phyloP scores from a whole-genome alignment of 2,888 invertebrate genomes.

The Lumbricus terrestris region DNA sequence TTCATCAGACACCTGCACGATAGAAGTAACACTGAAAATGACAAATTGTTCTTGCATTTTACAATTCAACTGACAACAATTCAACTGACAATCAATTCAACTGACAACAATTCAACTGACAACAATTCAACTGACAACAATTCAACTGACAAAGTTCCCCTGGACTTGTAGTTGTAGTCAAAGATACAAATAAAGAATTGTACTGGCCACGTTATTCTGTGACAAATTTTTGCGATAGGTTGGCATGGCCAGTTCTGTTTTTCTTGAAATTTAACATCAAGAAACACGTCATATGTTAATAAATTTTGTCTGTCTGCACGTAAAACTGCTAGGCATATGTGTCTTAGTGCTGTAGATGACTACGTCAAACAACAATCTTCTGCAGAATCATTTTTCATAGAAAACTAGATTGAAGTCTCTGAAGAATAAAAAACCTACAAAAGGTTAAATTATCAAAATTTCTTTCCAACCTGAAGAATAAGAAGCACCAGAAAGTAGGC shows the following conservation, averaged over 20 bases:
- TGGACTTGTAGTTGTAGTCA: background rate
- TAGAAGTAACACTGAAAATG: too few relatives aligned
- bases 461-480: slow-evolving; percentile 75
- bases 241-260: too few relatives aligned
- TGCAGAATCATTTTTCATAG: background rate
- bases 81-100: too few relatives aligned
- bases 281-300: background rate
- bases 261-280: background rate
- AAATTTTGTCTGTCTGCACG: background rate
- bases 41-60: background rate
- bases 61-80: too few relatives aligned
- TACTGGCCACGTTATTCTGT: background rate
- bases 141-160: too few relatives aligned
- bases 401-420: background rate
- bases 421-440: background rate
- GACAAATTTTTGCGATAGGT: too few relatives aligned
- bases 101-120: too few relatives aligned
- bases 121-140: too few relatives aligned
- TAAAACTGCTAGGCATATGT: background rate
- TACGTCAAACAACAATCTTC: background rate
- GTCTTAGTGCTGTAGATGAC: too few relatives aligned
- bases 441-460: background rate
- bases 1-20: too few relatives aligned
- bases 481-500: slow-evolving; percentile 97
- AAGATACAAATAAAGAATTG: background rate